Evolutionary conservation across 2,888 invertebrate genomes (phyloP).

Genomic region (Sphinx pinastri): DNA sequence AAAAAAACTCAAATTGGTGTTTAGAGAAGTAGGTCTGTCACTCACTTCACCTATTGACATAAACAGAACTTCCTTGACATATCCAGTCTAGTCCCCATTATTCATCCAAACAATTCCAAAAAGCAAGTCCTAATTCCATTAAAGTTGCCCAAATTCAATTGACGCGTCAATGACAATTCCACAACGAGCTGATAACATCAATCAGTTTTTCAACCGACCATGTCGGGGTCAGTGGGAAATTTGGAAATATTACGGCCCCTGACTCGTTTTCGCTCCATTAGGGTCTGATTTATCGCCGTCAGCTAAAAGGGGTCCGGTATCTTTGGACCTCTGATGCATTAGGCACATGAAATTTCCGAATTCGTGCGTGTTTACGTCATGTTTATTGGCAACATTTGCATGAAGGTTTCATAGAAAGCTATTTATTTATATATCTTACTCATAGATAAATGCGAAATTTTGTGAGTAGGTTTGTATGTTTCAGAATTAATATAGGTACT

Average conservation of each 20-base stretch:
- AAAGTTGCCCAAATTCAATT: not conserved
- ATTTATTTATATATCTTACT: not conserved
- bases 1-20: no score
- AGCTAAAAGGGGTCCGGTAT: constrained; percentile 79
- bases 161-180: not conserved
- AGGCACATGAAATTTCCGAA: constrained; percentile 74
- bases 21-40: no score
- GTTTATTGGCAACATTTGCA: constrained; percentile 37
- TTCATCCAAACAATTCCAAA: not conserved
- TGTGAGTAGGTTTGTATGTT: no score
- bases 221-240: constrained; percentile 63
- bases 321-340: constrained; percentile 68
- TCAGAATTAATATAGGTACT: not conserved
- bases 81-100: not conserved
- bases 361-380: constrained; percentile 51
- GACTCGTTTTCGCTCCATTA: constrained; percentile 76
- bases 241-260: constrained; percentile 70
- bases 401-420: not conserved
- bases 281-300: constrained; percentile 76
- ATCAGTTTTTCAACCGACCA: constrained; percentile 15
- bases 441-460: not conserved
- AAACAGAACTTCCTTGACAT: no score
- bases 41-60: no score
- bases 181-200: constrained; percentile 2
- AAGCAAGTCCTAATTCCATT: not conserved